Evolutionary conservation across 1,140 invertebrate genomes (phyloP), one percentile per base, ranked within the genome.

Genomic region (Cheumatopsyche charites): DNA sequence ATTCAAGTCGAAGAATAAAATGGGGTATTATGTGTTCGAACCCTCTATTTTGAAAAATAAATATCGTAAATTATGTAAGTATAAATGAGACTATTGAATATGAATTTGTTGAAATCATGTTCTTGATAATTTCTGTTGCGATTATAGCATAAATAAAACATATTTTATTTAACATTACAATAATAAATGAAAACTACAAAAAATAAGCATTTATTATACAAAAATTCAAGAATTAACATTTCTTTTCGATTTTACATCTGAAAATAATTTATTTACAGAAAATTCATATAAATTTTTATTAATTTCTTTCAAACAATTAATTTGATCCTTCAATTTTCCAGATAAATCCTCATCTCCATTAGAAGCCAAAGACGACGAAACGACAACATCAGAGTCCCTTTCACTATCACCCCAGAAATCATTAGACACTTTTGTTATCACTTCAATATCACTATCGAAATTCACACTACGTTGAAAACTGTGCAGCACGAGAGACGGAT

Each of bases 281-380:
- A 82, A 86, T 29, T 81, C 75, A 77, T 83, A 87, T 13, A 89
- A 68, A 23, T 83, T 78, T 11, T 78, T 72, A 75, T 88, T 88
- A 11, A 82, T 79, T 43, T 77, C 78, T 75, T 85, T 86, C 11
- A 88, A 74, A 25, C 72, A 78, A 6, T 80, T 62, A n/a, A 87
- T 78, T 79, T 88, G 83, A 1, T 76, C 71, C 21, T 75, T 76
- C 36, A 79, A 73, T 62, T 80, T 76, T 41, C 73, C 72, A 13
- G 80, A 71, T 25, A 11, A 29, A 12, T 69, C 13, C 17, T 55
- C 25, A 3, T 29, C 15, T 0, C 75, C 70, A 66, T 74, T 78
- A 3, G 19, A 5, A 58, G 67, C 9, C 6, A 78, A 74, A 11
- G 78, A 77, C n/a, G 81, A 72, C 15, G 83, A 80, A 72, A 63